Evolutionary conservation across 2,113 vertebrate species (phyloP), one percentile per base, ranked within the genome.

Genomic region (Phainopepla nitens): DNA sequence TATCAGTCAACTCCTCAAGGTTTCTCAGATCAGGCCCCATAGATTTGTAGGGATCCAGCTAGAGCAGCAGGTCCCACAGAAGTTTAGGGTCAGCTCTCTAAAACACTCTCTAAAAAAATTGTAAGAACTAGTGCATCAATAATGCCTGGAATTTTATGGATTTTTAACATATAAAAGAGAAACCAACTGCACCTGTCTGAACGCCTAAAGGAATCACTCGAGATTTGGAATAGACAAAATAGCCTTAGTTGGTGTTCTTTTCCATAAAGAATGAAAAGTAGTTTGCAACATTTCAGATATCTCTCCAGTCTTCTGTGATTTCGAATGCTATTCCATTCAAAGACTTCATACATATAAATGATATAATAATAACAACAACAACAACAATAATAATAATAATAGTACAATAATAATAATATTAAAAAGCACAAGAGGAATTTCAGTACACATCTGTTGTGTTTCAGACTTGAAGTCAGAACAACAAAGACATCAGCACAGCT

Each of bases 401-500:
- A 23, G n/a, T 36, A 31, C 33, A 3, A 47, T 41, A 41, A 41
- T 41, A 41, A 41, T 41, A 41, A 41, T n/a, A n/a, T n/a, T n/a
- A n/a, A n/a, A n/a, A n/a, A n/a, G n/a, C 27, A 65, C 29, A 79
- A 44, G 41, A 75, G 15, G 58, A 73, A 70, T 86, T 57, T 47
- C 51, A 64, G 58, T 73, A 77, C 95, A 91, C 89, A 92, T 89
- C 91, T 96, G 79, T 68, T 95, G 77, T 29, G 70, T 68, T 96
- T 94, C 64, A 72, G 80, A 93, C 61, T 89, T 61, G 23, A 93
- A 82, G 29, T 91, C 50, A 82, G 83, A 89, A 71, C 60, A 93
- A 69, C 31, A 58, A 70, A 81, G 89, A 85, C 86, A 96, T 49
- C 27, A 94, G 31, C 44, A 82, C 85, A 98, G 95, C 95, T 96